Percentiles rank a stretch among this genome's conserved stretches.
phyloP scores from a whole-genome alignment of 2,113 vertebrate genomes.

The Tamias sibiricus region DNA sequence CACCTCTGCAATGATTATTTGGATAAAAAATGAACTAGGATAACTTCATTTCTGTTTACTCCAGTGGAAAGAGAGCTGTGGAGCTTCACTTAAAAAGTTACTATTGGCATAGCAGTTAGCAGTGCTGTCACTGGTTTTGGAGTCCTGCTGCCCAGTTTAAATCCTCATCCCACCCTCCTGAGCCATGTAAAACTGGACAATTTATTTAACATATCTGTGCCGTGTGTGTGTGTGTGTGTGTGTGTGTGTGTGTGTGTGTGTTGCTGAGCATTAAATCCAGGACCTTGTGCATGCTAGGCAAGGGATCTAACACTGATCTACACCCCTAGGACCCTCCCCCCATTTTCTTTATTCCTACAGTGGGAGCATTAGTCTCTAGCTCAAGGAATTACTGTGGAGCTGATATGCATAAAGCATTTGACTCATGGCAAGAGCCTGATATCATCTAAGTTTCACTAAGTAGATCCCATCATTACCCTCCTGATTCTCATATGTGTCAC shows the following conservation, averaged over 20 bases:
- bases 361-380: not conserved
- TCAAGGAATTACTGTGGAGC: not conserved
- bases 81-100: not conserved
- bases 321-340: not conserved
- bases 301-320: not conserved
- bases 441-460: not conserved
- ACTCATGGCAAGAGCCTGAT: not conserved
- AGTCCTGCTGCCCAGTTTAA: not conserved
- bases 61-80: not conserved
- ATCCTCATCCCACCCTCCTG: not conserved
- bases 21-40: not conserved
- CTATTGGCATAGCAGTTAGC: not conserved
- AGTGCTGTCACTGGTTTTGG: not conserved
- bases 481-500: not conserved
- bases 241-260: not conserved
- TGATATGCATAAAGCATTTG: not conserved
- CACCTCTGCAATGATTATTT: not conserved
- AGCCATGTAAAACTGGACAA: not conserved
- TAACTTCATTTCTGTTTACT: not conserved
- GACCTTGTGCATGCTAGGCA: not conserved
- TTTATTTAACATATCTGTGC: not conserved
- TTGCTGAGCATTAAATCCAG: too few relatives aligned
- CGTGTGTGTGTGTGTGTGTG: not conserved
- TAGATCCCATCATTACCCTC: not conserved
- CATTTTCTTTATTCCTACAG: not conserved